A percentile compares a stretch with the other conserved stretches of the same genome.
These are phyloP conservation scores for Trissolcus basalis DNA, from an alignment of 1,140 invertebrate species.

Conservation along the genomic window DNA sequence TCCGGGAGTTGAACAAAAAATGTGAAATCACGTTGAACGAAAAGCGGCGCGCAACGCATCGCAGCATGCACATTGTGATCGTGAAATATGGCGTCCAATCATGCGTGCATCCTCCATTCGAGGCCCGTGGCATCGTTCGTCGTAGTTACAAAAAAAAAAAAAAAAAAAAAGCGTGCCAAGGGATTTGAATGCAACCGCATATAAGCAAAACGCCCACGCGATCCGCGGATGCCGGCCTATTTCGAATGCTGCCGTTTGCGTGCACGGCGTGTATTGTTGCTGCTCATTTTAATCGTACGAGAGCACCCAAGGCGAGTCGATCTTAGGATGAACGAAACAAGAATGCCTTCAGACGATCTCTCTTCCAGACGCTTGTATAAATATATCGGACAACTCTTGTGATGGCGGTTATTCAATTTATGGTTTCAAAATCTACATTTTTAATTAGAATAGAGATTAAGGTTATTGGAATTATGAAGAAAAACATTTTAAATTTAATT, in stretches of 20 bases:
- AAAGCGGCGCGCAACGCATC: slow-evolving; percentile 34
- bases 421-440: too few relatives aligned
- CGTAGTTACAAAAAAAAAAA: slow-evolving; percentile 21
- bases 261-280: slow-evolving; percentile 41
- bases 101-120: slow-evolving; percentile 47
- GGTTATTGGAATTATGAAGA: too few relatives aligned
- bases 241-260: slow-evolving; percentile 48
- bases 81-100: slow-evolving; percentile 58
- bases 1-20: neutral
- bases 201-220: slow-evolving; percentile 55
- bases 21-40: too few relatives aligned
- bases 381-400: slow-evolving; percentile 44
- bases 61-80: slow-evolving; percentile 39
- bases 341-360: slow-evolving; percentile 26
- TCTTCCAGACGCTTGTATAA: slow-evolving; percentile 43
- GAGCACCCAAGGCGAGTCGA: slow-evolving; percentile 44
- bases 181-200: slow-evolving; percentile 56
- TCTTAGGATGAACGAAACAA: slow-evolving; percentile 54
- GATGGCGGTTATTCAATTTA: slow-evolving; percentile 19
- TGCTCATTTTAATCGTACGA: slow-evolving; percentile 62
- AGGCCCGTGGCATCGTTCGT: slow-evolving; percentile 37
- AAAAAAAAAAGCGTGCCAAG: slow-evolving; percentile 42
- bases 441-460: too few relatives aligned
- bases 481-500: too few relatives aligned
- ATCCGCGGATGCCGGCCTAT: slow-evolving; percentile 40